Percentiles rank a stretch among this genome's conserved stretches.
Evolutionary conservation across 2,797 vertebrate genomes (phyloP).

Genomic region (Clarias laeviceps): DNA sequence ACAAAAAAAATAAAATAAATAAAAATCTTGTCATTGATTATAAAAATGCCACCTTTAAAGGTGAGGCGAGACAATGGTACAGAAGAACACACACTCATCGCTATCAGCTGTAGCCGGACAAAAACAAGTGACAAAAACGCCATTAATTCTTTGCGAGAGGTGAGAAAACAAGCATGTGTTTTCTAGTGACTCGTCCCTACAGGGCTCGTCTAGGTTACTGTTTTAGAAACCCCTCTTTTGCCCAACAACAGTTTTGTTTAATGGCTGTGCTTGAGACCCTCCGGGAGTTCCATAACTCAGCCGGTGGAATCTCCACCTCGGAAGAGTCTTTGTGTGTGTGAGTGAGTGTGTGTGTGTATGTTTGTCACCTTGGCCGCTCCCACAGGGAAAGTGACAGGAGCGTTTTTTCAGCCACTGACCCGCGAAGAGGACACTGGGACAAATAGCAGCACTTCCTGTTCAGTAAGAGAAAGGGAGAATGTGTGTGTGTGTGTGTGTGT

Average conservation of each 20-base stretch:
- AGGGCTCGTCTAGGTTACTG: constrained; percentile 50
- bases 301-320: constrained; percentile 42
- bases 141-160: constrained; percentile 18
- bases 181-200: constrained; percentile 9
- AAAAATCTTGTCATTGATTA: background rate
- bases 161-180: constrained; percentile 14
- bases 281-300: constrained; percentile 45
- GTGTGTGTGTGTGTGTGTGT: constrained; percentile 40
- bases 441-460: constrained; percentile 54
- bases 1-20: background rate
- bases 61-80: background rate
- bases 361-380: constrained; percentile 69
- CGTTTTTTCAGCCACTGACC: constrained; percentile 75
- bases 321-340: constrained; percentile 38
- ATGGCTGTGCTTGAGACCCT: constrained; percentile 44
- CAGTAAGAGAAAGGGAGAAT: constrained; percentile 27
- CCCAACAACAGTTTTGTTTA: constrained; percentile 65
- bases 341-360: constrained; percentile 31
- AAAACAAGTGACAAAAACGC: background rate
- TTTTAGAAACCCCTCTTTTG: constrained; percentile 65
- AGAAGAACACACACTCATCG: constrained; percentile 8
- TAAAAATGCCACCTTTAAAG: background rate
- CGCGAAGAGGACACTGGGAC: constrained; percentile 70
- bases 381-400: constrained; percentile 74
- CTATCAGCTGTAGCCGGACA: background rate